Conservation (phyloP, 2,113 vertebrate genomes). For the Callipepla californica region DNA sequence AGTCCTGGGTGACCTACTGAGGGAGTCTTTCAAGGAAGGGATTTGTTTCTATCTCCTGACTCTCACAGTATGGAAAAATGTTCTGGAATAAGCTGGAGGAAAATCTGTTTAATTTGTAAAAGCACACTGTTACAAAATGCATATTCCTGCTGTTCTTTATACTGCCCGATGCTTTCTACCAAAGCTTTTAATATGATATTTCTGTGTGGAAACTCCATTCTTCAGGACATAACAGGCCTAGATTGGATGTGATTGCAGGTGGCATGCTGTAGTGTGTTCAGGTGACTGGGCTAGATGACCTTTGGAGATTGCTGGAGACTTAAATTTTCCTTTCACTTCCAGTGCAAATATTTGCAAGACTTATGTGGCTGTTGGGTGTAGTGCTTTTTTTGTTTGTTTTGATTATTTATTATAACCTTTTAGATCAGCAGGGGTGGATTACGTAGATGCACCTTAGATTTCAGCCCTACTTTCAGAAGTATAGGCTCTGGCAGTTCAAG, state of each 20-base stretch:
- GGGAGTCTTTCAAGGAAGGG: not conserved
- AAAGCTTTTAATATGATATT: not conserved
- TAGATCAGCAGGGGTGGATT: not conserved
- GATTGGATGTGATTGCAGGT: not conserved
- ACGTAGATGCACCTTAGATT: not conserved
- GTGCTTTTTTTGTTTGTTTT: not conserved
- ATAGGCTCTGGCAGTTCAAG: not conserved
- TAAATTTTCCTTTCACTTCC: not conserved
- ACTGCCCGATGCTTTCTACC: not conserved
- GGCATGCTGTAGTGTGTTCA: not conserved
- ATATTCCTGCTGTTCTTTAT: not conserved
- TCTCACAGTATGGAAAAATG: not conserved
- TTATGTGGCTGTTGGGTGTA: not conserved
- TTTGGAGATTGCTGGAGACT: not conserved
- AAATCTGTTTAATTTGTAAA: not conserved
- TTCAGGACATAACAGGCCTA: not conserved
- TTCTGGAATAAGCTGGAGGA: not conserved
- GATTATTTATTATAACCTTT: not conserved
- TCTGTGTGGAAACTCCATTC: not conserved
- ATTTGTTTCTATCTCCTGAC: not conserved
- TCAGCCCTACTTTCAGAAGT: rapidly evolving
- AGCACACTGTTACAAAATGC: not conserved
- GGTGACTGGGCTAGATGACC: not conserved
- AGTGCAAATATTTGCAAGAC: not conserved
- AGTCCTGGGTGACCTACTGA: not conserved